These are phyloP conservation scores for Ptilorrhoa leucosticta DNA, from an alignment of 2,113 vertebrate species.

Conservation along the genomic window DNA sequence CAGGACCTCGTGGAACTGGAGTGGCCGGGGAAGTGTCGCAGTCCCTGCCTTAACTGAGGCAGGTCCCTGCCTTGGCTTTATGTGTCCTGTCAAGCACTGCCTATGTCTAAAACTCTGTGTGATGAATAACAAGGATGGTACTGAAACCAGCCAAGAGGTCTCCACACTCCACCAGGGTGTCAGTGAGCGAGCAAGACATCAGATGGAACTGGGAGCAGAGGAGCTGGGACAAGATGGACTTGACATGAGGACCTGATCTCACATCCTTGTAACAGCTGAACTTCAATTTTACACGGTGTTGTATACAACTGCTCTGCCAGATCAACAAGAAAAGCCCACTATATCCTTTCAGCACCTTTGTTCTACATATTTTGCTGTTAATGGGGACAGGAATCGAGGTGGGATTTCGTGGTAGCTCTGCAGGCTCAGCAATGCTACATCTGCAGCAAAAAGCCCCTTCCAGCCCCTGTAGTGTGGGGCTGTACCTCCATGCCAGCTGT, in stretches of 20 bases:
- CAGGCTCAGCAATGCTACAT: not conserved
- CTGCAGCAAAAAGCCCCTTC: not conserved
- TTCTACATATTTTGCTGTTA: not conserved
- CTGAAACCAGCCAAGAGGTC: not conserved
- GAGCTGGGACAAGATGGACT: not conserved
- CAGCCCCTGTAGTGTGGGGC: rapidly evolving
- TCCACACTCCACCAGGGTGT: not conserved
- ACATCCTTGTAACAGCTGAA: not conserved
- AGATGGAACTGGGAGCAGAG: not conserved
- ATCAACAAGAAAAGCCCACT: not conserved
- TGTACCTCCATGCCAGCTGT: rapidly evolving
- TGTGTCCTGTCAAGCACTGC: not conserved
- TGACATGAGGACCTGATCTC: rapidly evolving
- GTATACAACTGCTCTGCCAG: not conserved
- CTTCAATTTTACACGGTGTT: not conserved
- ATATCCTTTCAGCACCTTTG: not conserved
- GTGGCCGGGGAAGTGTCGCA: rapidly evolving
- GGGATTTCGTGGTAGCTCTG: not conserved
- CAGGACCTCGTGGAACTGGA: not conserved
- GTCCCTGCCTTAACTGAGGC: not conserved
- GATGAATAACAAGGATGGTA: not conserved
- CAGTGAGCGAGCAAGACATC: not conserved
- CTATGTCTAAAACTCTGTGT: not conserved
- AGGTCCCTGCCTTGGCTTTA: not conserved
- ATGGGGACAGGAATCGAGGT: not conserved